Evolutionary conservation across 2,113 vertebrate genomes (phyloP), one percentile per base, ranked within the genome.

Genomic region (Climacteris rufus): DNA sequence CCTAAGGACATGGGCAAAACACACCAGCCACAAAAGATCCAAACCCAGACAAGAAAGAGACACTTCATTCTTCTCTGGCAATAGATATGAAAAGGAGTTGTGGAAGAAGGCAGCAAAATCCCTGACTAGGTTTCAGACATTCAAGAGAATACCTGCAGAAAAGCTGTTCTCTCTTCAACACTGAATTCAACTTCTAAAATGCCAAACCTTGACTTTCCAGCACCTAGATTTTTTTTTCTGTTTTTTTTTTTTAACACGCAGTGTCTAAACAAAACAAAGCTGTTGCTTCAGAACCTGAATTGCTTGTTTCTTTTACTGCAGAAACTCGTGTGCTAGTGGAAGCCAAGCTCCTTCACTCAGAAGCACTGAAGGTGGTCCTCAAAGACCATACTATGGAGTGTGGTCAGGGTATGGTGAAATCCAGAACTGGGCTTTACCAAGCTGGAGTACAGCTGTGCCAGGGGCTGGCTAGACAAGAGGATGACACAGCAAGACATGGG

Each of bases 341-440:
- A 35, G 47, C 31, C 20, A 66, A 61, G 16, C 5, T 35, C 4
- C 47, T 66, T 14, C 12, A 27, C 10, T 52, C 31, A 31, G 24
- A 53, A 81, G 54, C 28, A 49, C 44, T 30, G 25, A 71, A 60
- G 25, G 45, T 45, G 13, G 23, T 47, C 17, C 42, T 63, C n/a
- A 44, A 28, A 78, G 44, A 22, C 40, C 7, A 0, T 23, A 37
- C n/a, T 9, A 14, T 1, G 6, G 50, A 50, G 8, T 8, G 10
- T 25, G 15, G 25, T 17, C 40, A 63, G 25, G 28, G 8, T 7
- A 5, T 0, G 0, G 45, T 75, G 30, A 79, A 83, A 70, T 28
- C 12, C 44, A 78, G 50, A 16, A 19, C 33, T 78, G 13, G n/a
- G 33, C 10, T 82, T 69, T 33, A 78, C 40, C 45, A 74, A 0